phyloP scores from a whole-genome alignment of 2,888 invertebrate species.

The Troglohyphantes excavatus region DNA sequence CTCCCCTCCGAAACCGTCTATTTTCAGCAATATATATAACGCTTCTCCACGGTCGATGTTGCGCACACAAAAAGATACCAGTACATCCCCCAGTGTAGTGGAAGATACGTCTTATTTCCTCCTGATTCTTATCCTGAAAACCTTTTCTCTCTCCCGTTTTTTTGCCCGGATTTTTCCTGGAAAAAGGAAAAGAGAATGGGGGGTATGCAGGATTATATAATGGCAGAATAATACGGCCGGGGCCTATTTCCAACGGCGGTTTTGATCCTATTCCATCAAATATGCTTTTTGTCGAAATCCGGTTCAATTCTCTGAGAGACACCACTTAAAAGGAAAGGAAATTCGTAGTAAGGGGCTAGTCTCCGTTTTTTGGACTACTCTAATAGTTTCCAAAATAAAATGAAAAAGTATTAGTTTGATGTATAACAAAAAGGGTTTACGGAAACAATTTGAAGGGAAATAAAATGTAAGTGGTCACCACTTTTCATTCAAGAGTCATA shows the following conservation, averaged over 20 bases:
- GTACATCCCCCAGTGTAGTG: neutral
- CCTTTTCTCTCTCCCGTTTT: neutral
- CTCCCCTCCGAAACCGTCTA: neutral
- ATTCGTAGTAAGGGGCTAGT: neutral
- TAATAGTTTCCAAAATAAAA: neutral
- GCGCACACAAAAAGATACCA: conserved; percentile 36
- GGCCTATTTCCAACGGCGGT: conserved; percentile 36
- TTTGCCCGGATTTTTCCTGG: neutral
- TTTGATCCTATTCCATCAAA: conserved; percentile 48
- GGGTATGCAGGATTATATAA: conserved; percentile 47
- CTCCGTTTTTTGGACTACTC: neutral
- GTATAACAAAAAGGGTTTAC: neutral
- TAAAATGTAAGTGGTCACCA: too few relatives aligned
- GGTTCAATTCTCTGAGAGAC: neutral
- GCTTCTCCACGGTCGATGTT: conserved; percentile 4
- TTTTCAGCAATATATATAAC: conserved; percentile 41
- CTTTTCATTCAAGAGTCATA: too few relatives aligned
- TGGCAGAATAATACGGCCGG: conserved; percentile 49
- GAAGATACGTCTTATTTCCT: conserved; percentile 51
- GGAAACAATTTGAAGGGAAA: neutral
- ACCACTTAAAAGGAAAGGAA: neutral
- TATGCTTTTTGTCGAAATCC: conserved; percentile 35
- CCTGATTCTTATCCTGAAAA: conserved; percentile 2
- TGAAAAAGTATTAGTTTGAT: neutral
- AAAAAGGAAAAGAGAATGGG: neutral